These are phyloP conservation scores for Chloroceryle amazona DNA, from an alignment of 2,797 vertebrate genomes.

Conservation along the genomic window DNA sequence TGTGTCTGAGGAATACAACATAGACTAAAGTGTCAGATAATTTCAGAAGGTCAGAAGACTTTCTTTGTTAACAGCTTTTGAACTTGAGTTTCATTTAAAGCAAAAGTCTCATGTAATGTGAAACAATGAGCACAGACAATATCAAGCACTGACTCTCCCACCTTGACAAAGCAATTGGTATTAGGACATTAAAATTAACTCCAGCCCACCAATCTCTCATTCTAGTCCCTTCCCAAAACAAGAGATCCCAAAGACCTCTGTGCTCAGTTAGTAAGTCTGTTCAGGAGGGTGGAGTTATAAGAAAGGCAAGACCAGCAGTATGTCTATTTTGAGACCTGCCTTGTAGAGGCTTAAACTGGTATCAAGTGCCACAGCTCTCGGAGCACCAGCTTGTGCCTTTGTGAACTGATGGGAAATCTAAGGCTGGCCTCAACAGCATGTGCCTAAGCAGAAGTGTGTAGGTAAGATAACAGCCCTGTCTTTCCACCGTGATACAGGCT, in stretches of 20 bases:
- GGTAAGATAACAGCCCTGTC: not conserved
- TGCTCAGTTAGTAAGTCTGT: not conserved
- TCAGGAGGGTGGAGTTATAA: not conserved
- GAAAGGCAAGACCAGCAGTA: not conserved
- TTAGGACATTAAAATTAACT: not conserved
- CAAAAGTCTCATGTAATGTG: not conserved
- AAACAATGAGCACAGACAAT: not conserved
- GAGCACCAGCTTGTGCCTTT: not conserved
- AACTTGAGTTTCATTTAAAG: not conserved
- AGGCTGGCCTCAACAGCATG: rapidly evolving
- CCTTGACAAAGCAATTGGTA: not conserved
- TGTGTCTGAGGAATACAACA: not conserved
- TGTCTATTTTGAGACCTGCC: rapidly evolving
- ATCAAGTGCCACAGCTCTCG: not conserved
- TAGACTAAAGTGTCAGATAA: not conserved
- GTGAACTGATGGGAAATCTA: not conserved
- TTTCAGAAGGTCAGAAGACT: not conserved
- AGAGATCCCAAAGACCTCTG: not conserved
- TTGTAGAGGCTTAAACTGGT: not conserved
- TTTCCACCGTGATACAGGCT: not conserved
- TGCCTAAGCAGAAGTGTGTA: not conserved
- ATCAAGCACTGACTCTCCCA: not conserved
- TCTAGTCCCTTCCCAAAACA: not conserved
- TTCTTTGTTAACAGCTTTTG: not conserved
- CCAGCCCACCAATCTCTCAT: not conserved